phyloP scores from a whole-genome alignment of 2,113 vertebrate species.

The Melanerpes formicivorus region DNA sequence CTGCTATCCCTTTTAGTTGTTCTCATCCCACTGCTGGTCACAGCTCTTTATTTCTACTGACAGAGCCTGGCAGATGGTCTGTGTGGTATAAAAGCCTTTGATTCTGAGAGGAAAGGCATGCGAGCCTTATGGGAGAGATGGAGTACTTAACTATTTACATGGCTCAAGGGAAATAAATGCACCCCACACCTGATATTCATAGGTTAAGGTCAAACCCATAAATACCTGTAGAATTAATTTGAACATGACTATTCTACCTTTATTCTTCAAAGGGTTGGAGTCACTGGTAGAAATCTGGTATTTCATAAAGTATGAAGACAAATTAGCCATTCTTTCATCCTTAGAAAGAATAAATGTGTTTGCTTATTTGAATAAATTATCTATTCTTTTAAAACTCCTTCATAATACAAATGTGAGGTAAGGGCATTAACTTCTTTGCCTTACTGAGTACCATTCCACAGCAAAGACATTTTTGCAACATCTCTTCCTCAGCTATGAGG shows the following conservation, averaged over 20 bases:
- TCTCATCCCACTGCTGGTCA: accelerated
- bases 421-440: background rate
- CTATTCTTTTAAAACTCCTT: background rate
- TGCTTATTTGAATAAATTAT: background rate
- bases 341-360: background rate
- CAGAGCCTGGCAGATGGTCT: background rate
- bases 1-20: background rate
- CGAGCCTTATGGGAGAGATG: background rate
- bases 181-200: background rate
- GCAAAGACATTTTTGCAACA: background rate
- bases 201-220: background rate
- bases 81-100: background rate
- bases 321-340: background rate
- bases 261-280: background rate
- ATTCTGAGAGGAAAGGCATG: background rate
- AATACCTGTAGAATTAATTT: background rate
- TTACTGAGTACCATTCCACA: background rate
- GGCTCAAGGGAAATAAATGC: background rate
- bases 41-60: background rate
- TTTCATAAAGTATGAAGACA: background rate
- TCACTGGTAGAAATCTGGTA: background rate
- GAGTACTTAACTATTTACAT: background rate
- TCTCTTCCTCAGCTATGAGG: background rate
- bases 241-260: background rate
- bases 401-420: background rate